Evolutionary conservation across 23 tunicate genomes (phyloP), one percentile per base, ranked within the genome.

Genomic region (Halocynthia roretzi): DNA sequence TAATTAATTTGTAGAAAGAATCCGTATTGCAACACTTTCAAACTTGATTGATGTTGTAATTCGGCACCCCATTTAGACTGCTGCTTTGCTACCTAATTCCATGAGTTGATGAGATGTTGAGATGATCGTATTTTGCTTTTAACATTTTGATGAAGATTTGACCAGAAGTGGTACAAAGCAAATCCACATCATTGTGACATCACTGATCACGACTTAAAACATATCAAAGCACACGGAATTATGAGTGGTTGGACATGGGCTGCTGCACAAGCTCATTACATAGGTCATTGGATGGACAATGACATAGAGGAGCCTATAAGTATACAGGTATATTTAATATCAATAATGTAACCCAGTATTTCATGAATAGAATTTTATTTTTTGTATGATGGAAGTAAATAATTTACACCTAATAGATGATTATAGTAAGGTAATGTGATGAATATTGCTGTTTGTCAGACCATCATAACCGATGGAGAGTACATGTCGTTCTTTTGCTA

Each of bases 241-340:
- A 92, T 92, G 98, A 86, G 93, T 61, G 98, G 98, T 7, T 92
- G 93, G 93, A 78, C 76, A 6, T 92, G 98, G 98, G 81, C 87
- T 15, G 87, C 92, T n/a, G 87, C 87, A 7, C 92, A 82, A 56
- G 98, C 98, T 15, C 85, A 82, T 75, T 92, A 78, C 65, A 53
- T 52, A 54, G 75, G 77, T 18, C 63, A 73, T 50, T 92, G 88
- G 87, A 92, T 92, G 98, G 98, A 92, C 70, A 78, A 82, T 31
- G 98, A 92, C 67, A 55, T 92, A 20, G 53, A 71, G 0, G 71
- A 51, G 18, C 98, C 98, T 10, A 82, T 72, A 15, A 82, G 92
- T 60, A 83, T 90, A 15, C 97, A 90, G 83, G 97, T 90, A 11
- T 62, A 1, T 57, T 19, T 57, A 6, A 40, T 71, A 10, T 71